A percentile compares a stretch with the other conserved stretches of the same genome.
Conservation (phyloP, 2,113 vertebrate genomes). For the Columbina picui region DNA sequence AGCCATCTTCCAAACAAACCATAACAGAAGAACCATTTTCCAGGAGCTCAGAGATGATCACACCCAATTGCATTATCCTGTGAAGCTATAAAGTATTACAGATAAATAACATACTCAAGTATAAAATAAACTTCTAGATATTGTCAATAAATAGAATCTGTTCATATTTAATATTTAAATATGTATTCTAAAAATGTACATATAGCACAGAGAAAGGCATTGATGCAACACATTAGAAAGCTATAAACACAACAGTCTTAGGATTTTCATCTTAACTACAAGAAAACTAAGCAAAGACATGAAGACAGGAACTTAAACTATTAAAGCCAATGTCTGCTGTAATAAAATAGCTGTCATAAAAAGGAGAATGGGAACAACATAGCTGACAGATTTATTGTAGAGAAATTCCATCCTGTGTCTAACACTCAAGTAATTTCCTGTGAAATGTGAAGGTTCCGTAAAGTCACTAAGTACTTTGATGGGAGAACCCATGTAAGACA, state of each 20-base stretch:
- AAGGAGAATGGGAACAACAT: conserved; percentile 10
- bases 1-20: conserved; percentile 96
- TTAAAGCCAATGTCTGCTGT: background rate
- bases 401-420: conserved; percentile 10
- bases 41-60: conserved; percentile 90
- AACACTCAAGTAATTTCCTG: conserved; percentile 4
- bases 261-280: background rate
- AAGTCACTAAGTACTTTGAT: background rate
- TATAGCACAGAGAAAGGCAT: background rate
- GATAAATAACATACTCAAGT: background rate
- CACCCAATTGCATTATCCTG: conserved; percentile 90
- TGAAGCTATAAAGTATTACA: conserved; percentile 83
- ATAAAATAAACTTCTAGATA: background rate
- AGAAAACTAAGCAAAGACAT: conserved; percentile 19
- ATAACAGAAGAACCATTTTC: conserved; percentile 94
- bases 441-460: background rate
- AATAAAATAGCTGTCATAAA: conserved; percentile 49
- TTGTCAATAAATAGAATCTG: background rate
- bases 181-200: background rate
- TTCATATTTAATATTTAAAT: background rate
- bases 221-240: background rate
- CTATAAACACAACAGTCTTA: background rate
- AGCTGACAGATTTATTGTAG: conserved; percentile 23
- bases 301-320: background rate
- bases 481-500: background rate